Evolutionary conservation across 2,888 invertebrate genomes (phyloP).

Genomic region (Julus scanicus): DNA sequence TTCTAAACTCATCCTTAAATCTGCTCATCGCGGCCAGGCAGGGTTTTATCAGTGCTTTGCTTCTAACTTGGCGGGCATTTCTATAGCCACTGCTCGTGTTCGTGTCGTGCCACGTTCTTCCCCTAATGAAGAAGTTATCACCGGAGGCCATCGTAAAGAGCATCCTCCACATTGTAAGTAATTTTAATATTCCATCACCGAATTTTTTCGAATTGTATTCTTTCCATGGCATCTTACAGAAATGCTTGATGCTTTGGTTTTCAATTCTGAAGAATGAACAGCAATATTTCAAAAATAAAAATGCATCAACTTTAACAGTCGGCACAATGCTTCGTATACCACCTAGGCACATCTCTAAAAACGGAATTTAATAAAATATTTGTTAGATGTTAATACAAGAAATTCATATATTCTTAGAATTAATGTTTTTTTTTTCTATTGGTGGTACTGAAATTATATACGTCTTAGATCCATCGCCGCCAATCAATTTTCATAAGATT

Average conservation of each 20-base stretch:
- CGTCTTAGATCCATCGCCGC: too few relatives aligned
- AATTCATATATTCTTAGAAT: too few relatives aligned
- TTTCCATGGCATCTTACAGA: neutral
- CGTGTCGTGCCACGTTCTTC: slow-evolving; percentile 75
- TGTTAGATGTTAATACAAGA: too few relatives aligned
- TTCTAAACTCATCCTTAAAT: slow-evolving; percentile 73
- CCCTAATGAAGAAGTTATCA: slow-evolving; percentile 32
- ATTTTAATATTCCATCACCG: neutral
- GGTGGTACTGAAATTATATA: too few relatives aligned
- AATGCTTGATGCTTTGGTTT: neutral
- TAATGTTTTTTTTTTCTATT: too few relatives aligned
- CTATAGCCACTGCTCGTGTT: slow-evolving; percentile 74
- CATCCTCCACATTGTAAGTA: slow-evolving; percentile 40
- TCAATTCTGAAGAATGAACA: neutral
- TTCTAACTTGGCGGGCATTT: slow-evolving; percentile 79
- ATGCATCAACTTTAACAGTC: too few relatives aligned
- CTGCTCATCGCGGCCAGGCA: slow-evolving; percentile 84
- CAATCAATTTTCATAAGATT: too few relatives aligned
- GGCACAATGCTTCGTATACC: too few relatives aligned
- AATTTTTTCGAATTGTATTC: too few relatives aligned
- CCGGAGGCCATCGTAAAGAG: slow-evolving; percentile 44
- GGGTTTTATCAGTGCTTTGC: slow-evolving; percentile 93
- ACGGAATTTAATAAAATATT: too few relatives aligned
- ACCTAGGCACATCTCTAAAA: too few relatives aligned
- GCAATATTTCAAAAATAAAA: too few relatives aligned